Base-by-base conservation (phyloP, 2,888 invertebrate species). In the Pammene fasciana region DNA sequence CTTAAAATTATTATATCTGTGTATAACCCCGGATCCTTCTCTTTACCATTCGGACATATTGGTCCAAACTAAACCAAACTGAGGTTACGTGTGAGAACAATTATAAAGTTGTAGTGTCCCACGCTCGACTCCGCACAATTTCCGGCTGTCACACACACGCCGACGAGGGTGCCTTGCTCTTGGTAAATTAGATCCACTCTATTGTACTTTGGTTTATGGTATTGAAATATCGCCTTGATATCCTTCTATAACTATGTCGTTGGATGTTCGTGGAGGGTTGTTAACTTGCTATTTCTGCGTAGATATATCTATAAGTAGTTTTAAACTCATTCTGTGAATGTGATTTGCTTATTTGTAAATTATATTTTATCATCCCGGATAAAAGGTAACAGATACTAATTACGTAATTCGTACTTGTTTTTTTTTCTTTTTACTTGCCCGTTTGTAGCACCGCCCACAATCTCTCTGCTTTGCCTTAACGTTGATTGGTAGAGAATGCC, bases 111-210 rank as follows among this genome's bases (percentile, higher is more conserved):
- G 50, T 52, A 62, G 62, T 41, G 6, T 13, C 57, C 46, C 50
- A 14, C 59, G 10, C 46, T 18, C 61, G 6, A 18, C 52, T 62
- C 62, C 62, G 50, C 62, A 52, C 62, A 62, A 62, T 52, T 62
- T 62, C 62, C 62, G 41, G n/a, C 62, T 62, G 62, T 62, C 62
- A 62, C 52, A 41, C 52, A 52, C 62, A 62, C 50, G 62, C 50
- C 62, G 62, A 62, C 62, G 13, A 62, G 62, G 62, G 62, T 62
- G 41, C 41, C 38, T 10, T 36, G 38, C 38, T 26, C 34, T 13
- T 14, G 45, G 10, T 52, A 52, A 50, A 62, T 62, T 62, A 62
- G 62, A 62, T 52, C 26, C 62, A 52, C 41, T 52, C 18, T 41
- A 41, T 41, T 41, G 50, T 62, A 62, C 18, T 41, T 14, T 7